Base-by-base conservation (phyloP, 1,140 invertebrate genomes). In the Eulimnadia texana region DNA sequence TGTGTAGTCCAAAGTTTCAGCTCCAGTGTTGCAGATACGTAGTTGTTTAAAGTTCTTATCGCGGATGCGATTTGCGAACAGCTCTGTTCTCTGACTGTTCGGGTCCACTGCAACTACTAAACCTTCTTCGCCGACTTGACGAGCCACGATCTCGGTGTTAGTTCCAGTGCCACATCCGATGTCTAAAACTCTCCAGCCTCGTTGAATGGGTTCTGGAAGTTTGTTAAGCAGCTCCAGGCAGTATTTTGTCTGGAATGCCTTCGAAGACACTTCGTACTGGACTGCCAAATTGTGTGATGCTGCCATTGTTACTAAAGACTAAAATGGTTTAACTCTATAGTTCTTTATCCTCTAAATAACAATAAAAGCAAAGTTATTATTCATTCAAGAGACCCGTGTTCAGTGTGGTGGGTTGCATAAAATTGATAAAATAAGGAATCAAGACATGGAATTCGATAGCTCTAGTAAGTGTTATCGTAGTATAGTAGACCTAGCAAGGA, bases 91-190 rank as follows among this genome's bases (percentile, higher is more conserved):
- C 3, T 54, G 16, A 9, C 16, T 19, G 53, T 54, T 20, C 1
- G 53, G 53, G 9, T 54, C 53, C 1, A 54, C 2, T n/a, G 53
- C 53, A 13, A 54, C 2, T 19, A 54, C 53, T 13, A 54, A 2
- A 3, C 53, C 53, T 3, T n/a, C 16, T 1, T 54, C 53, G 1
- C 53, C 53, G 16, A 54, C 53, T 19, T 19, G 19, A 2, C 23
- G 16, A 13, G 53, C 16, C 1, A 54, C 53, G 16, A 54, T 54
- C 28, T 54, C 53, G 53, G 53, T 54, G n/a, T 54, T 54, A 2
- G 53, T 54, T 16, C 53, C 53, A 24, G 53, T 54, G 23, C 53
- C 53, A 24, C 53, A 54, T 10, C 53, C 53, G 13, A 54, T 2
- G 9, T 54, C 53, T 1, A 24, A 13, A 19, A 54, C 53, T 19